phyloP scores from a whole-genome alignment of 2,113 vertebrate species.

The Myxocyprinus asiaticus region DNA sequence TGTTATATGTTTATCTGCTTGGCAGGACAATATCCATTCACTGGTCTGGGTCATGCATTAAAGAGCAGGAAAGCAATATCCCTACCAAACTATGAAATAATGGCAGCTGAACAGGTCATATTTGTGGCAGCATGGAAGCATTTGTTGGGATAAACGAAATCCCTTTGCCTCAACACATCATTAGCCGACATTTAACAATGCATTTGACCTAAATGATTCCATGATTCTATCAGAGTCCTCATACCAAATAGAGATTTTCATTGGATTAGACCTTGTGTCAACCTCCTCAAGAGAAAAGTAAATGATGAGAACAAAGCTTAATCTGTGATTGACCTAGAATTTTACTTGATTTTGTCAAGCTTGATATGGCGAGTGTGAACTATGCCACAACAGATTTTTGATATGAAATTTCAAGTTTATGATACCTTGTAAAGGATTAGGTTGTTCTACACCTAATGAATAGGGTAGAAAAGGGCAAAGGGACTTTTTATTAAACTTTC shows the following conservation, averaged over 20 bases:
- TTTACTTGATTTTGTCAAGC: neutral
- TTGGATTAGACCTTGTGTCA: slow-evolving; percentile 52
- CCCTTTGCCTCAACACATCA: neutral
- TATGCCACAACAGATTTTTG: neutral
- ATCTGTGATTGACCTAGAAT: slow-evolving; percentile 58
- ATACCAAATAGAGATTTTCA: slow-evolving; percentile 8
- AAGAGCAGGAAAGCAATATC: slow-evolving; percentile 7
- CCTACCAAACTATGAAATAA: neutral
- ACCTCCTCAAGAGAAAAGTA: slow-evolving; percentile 42
- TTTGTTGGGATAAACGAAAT: slow-evolving; percentile 6
- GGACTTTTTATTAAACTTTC: no score
- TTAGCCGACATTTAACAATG: slow-evolving; percentile 14
- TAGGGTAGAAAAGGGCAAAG: no score
- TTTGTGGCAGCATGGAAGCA: neutral
- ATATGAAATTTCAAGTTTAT: neutral
- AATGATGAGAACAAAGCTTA: slow-evolving; percentile 54
- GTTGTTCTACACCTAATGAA: no score
- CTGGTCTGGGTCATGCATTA: slow-evolving; percentile 12
- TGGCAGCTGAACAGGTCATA: neutral
- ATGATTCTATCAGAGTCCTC: slow-evolving; percentile 16
- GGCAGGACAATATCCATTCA: neutral
- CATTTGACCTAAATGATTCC: slow-evolving; percentile 20
- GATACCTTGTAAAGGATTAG: neutral
- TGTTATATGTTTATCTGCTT: slow-evolving; percentile 18
- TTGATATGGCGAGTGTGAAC: slow-evolving; percentile 6